These are phyloP conservation scores for Mastigias papua DNA, from an alignment of 30 jellyfish, hydroid and myxozoan genomes.

Conservation along the genomic window DNA sequence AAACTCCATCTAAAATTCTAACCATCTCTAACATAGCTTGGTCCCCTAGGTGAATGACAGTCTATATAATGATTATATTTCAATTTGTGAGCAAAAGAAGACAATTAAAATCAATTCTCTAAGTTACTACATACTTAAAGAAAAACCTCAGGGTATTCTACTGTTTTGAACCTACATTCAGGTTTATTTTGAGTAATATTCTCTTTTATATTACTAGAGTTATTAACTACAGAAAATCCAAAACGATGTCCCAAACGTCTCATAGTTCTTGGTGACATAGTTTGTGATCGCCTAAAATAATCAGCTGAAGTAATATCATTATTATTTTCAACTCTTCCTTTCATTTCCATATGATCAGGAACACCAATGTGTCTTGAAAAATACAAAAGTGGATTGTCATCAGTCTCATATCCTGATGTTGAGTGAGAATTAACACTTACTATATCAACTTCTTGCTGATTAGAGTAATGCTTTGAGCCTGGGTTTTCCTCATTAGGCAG, in stretches of 20 bases:
- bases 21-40: too few species aligned
- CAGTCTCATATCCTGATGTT: constrained; percentile 75
- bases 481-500: background rate
- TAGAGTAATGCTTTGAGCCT: background rate
- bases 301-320: constrained; percentile 5
- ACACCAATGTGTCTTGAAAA: background rate
- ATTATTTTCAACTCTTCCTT: constrained; percentile 16
- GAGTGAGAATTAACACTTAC: constrained; percentile 69
- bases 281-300: constrained; percentile 31
- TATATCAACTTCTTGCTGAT: constrained; percentile 45
- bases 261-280: constrained; percentile 70
- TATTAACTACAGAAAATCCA: constrained; percentile 43
- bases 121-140: constrained; percentile 16
- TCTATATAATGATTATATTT: too few species aligned
- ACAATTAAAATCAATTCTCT: too few species aligned
- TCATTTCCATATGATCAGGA: background rate
- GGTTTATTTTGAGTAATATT: background rate
- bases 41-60: too few species aligned
- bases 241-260: constrained; percentile 68
- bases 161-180: background rate
- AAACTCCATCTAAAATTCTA: too few species aligned
- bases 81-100: too few species aligned
- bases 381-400: constrained; percentile 27
- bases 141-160: constrained; percentile 65
- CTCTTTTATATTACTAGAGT: constrained; percentile 13